Evolutionary conservation across 2,888 invertebrate genomes (phyloP), one percentile per base, ranked within the genome.

Genomic region (Ennomos quercinarius): DNA sequence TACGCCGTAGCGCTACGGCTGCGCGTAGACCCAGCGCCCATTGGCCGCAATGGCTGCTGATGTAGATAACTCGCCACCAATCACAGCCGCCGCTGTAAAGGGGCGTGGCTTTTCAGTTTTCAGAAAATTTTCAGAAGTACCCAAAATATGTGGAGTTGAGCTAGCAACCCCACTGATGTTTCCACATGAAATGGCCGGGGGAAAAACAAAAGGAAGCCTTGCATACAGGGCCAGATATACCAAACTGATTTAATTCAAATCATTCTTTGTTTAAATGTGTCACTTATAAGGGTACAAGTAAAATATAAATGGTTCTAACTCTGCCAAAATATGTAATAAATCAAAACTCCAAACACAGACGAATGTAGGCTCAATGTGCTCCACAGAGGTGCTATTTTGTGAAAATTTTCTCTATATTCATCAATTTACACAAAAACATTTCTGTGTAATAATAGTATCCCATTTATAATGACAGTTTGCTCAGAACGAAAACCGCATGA

Each of bases 41-140:
- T 92, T 92, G 92, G 91, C 76, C 75, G 80, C 72, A 67, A 76
- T 74, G 74, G 68, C 69, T 77, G 76, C 84, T 72, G 82, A 85
- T 82, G 82, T 86, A 83, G 83, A 80, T 75, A 71, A 69, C 73
- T 63, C 70, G 67, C 78, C 70, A 71, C 91, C 91, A 91, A 92
- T 91, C 78, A 73, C 77, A 63, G 74, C 67, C 71, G 62, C 61
- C 67, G 62, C 89, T 89, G 85, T 81, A 89, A 88, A 81, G 81
- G 80, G 91, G 91, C 86, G 91, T 81, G 77, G 87, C 80, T 84
- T 83, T 81, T 78, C 73, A 86, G 83, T 81, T 90, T 91, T 91
- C 92, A 84, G 91, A 90, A 90, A 89, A 86, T 82, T 89, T 91
- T 89, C 89, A 90, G 90, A 73, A 81, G 75, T 68, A 75, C 80